Evolutionary conservation across 2,113 vertebrate species (phyloP), one percentile per base, ranked within the genome.

Genomic region (Otus sunia): DNA sequence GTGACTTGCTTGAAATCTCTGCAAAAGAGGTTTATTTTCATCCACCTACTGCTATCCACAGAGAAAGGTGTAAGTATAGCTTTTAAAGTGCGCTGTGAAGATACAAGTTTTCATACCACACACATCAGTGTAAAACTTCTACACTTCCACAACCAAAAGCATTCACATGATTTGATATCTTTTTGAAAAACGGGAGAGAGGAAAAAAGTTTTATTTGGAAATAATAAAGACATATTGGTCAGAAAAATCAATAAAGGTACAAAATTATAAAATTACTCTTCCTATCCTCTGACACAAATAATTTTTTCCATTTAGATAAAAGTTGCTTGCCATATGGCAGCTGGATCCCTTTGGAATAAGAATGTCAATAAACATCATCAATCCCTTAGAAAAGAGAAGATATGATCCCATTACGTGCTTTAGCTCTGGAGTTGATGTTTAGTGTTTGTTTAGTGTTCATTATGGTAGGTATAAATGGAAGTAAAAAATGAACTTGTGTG

Each of bases 121-220:
- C 18, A 15, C 5, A 16, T 26, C 16, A 49, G 5, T 63, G 36
- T 73, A 43, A 76, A 88, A 67, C 30, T 47, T 66, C 13, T 59
- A 1, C 8, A 3, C 67, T 92, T 64, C 32, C 6, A 36, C 25
- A 92, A 22, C 13, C 8, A 20, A 34, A 39, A 11, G 11, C 2
- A 13, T 45, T 36, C 0, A 59, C 68, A 29, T 73, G 0, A 15
- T 77, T 73, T 55, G 43, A 1, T 39, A 16, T 20, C 1, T 27
- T 59, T 10, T 8, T 23, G 16, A 17, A 47, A 52, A 77, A 62
- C 21, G 1, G 3, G 7, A 39, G 18, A 15, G 15, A 41, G 25
- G 27, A 39, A 58, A 56, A 74, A n/a, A 8, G 9, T n/a, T 60
- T 55, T 37, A 25, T 34, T 78, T 32, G 26, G 17, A 81, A 63